Conservation (phyloP, 1,140 invertebrate genomes). For the Calosoma granatense region DNA sequence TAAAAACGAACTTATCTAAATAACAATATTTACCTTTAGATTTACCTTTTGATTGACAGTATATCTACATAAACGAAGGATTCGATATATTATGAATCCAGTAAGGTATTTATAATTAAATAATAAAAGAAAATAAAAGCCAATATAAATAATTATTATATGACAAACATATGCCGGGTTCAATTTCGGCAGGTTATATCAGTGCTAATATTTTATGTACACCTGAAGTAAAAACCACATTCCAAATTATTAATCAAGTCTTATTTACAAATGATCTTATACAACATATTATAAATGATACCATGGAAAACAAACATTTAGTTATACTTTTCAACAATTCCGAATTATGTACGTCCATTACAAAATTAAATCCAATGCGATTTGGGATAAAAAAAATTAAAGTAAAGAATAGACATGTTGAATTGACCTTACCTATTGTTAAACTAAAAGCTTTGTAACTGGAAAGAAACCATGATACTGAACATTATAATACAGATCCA, state of each 20-base stretch:
- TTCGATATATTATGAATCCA: too few relatives aligned
- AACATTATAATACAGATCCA: background rate
- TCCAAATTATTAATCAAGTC: slow-evolving; percentile 1
- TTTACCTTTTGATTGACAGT: too few relatives aligned
- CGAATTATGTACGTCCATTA: too few relatives aligned
- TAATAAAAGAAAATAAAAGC: too few relatives aligned
- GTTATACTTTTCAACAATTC: background rate
- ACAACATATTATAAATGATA: background rate
- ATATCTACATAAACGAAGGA: too few relatives aligned
- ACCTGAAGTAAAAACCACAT: slow-evolving; percentile 9
- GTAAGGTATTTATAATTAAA: too few relatives aligned
- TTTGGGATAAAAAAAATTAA: slow-evolving; percentile 9
- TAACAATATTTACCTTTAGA: too few relatives aligned
- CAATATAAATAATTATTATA: too few relatives aligned
- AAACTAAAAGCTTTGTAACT: slow-evolving; percentile 9
- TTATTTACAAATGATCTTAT: slow-evolving; percentile 1
- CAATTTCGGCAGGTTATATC: background rate
- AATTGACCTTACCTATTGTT: slow-evolving; percentile 9
- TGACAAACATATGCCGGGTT: too few relatives aligned
- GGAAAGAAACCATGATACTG: background rate
- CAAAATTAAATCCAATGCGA: background rate
- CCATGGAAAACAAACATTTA: background rate
- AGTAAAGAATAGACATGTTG: slow-evolving; percentile 8
- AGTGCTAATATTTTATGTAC: slow-evolving; percentile 6
- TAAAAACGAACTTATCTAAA: too few relatives aligned